Evolutionary conservation across 2,888 invertebrate genomes (phyloP).

Genomic region (Lithophane leautieri): DNA sequence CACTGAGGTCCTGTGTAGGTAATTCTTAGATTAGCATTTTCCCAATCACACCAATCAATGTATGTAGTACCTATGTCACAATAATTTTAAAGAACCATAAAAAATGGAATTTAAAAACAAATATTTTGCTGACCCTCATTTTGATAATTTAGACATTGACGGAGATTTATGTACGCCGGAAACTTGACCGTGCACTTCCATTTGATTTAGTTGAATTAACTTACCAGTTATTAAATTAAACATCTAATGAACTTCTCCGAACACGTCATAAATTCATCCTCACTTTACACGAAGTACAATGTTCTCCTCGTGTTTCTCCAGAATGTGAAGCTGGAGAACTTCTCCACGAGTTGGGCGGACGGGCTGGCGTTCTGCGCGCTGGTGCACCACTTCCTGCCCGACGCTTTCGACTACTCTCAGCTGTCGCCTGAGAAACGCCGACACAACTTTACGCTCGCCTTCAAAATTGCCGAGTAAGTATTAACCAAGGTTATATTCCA

Average conservation of each 20-base stretch:
- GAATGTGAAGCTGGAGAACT: slow-evolving; percentile 99
- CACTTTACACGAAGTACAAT: not conserved
- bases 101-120: not conserved
- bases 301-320: slow-evolving; percentile 79
- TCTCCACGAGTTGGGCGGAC: slow-evolving; percentile 99
- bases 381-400: slow-evolving; percentile 99
- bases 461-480: slow-evolving; percentile 99
- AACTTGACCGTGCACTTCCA: not conserved
- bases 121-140: not conserved
- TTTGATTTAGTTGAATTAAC: not conserved
- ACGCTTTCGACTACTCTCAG: slow-evolving; percentile 98
- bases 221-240: not conserved
- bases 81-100: slow-evolving; percentile 19
- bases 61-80: slow-evolving; percentile 15
- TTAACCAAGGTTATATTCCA: not conserved
- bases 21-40: slow-evolving; percentile 25
- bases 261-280: not conserved
- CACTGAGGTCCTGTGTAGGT: slow-evolving; percentile 34
- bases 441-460: slow-evolving; percentile 99
- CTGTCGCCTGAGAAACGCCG: slow-evolving; percentile 97
- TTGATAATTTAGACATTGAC: not conserved
- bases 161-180: not conserved
- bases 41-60: slow-evolving; percentile 5
- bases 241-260: not conserved
- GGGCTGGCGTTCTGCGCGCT: slow-evolving; percentile 99